Evolutionary conservation across 23 tunicate genomes (phyloP).

Genomic region (Trididemnum clinides): DNA sequence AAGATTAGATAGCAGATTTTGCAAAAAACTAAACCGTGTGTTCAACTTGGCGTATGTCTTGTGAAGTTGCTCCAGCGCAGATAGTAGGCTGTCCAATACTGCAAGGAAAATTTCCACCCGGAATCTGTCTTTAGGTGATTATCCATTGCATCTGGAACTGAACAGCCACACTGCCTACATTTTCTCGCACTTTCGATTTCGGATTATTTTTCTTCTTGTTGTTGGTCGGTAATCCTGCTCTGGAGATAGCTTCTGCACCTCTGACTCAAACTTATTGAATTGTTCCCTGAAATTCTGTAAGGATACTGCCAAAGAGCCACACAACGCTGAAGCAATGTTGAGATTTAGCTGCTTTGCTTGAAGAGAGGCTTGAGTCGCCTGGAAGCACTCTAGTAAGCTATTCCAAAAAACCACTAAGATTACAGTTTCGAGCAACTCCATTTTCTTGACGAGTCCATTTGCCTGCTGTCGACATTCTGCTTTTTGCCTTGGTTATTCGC

Average conservation of each 20-base stretch:
- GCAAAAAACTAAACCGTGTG: not conserved
- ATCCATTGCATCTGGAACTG: not conserved
- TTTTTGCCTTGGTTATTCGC: constrained; percentile 34
- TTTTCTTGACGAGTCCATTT: constrained; percentile 9
- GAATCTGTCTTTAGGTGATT: not conserved
- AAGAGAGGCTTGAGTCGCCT: not conserved
- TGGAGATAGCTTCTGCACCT: not conserved
- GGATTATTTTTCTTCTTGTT: not conserved
- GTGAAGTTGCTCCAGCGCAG: not conserved
- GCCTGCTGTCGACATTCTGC: constrained; percentile 32
- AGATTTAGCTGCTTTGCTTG: not conserved
- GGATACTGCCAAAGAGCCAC: no score
- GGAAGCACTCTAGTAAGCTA: not conserved
- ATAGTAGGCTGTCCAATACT: not conserved
- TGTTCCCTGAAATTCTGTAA: not conserved
- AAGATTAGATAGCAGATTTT: no score
- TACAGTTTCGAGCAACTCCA: not conserved
- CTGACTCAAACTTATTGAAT: not conserved
- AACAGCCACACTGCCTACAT: not conserved
- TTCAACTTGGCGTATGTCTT: not conserved
- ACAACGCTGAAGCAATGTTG: not conserved
- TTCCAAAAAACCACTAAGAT: not conserved
- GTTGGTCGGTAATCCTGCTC: not conserved
- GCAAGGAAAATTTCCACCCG: not conserved
- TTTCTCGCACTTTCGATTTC: not conserved